Evolutionary conservation across 2,113 vertebrate genomes (phyloP).

Genomic region (Callaeas wilsoni): DNA sequence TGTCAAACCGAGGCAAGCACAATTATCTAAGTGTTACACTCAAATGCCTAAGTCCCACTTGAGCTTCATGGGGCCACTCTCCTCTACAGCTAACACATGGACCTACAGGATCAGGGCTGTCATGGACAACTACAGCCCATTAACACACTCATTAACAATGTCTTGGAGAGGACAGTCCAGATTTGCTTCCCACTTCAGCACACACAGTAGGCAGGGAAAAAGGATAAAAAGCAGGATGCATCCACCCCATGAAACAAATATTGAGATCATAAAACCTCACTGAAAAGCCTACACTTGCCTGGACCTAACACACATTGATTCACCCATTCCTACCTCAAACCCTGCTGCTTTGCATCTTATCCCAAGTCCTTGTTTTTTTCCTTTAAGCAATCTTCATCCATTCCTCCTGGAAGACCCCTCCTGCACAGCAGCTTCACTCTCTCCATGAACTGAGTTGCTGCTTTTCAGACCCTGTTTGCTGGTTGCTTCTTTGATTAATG

Average conservation of each 20-base stretch:
- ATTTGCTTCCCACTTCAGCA: background rate
- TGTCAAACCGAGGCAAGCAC: background rate
- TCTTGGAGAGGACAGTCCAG: background rate
- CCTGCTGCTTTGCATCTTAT: background rate
- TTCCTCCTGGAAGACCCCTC: background rate
- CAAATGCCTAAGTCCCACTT: background rate
- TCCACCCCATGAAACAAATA: background rate
- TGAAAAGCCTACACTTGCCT: background rate
- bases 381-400: background rate
- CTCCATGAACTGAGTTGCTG: background rate
- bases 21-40: fast-evolving
- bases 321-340: background rate
- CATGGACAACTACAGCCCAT: background rate
- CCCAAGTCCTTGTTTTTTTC: background rate
- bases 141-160: background rate
- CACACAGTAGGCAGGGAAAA: background rate
- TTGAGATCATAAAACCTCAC: background rate
- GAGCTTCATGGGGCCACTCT: fast-evolving
- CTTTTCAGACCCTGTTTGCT: background rate
- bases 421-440: fast-evolving
- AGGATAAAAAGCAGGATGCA: background rate
- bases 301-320: background rate
- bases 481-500: background rate
- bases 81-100: background rate
- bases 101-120: background rate